Evolutionary conservation across 2,888 invertebrate species (phyloP), one percentile per base, ranked within the genome.

Genomic region (Campoplex nolae): DNA sequence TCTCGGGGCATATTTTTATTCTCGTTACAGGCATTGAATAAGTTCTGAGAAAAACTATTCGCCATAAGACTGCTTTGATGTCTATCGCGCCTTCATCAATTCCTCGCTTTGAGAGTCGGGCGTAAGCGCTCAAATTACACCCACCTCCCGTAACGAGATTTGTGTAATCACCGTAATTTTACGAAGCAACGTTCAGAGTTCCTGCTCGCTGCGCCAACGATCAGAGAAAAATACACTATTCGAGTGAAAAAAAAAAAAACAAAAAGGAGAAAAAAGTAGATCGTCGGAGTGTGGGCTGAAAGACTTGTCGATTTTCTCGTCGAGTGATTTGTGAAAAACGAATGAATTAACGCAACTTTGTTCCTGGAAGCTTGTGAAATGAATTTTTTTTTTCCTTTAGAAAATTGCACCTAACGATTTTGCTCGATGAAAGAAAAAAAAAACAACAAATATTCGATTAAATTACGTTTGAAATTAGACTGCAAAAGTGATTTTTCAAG

Each of bases 91-190:
- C 68, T 54, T 54, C 58, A 68, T 68, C 78, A 76, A 51, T 45
- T 48, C 62, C 75, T 48, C 42, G 32, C 51, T 68, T 71, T 62
- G 23, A 35, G n/a, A 35, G n/a, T 32, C 3, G 62, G 18, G 65
- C 79, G 86, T 85, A 84, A 88, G 88, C 87, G 85, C 88, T 89
- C 87, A 90, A 90, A 90, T 91, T 90, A 88, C 90, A 90, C 87
- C 88, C 84, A 86, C 88, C 89, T 75, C 54, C 38, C 38, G 45
- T 91, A 90, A 91, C 90, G 89, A 91, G 90, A 91, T 91, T 90
- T 90, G 90, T 90, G 90, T 91, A 90, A 91, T 91, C 90, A 91
- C 88, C 88, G 90, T 90, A 77, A 90, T 91, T 90, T 89, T 84
- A 28, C 83, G 73, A 58, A 80, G 84, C 65, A 88, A 84, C 83